Base-by-base conservation (phyloP, 1,140 invertebrate genomes). In the Heliconius nattereri region DNA sequence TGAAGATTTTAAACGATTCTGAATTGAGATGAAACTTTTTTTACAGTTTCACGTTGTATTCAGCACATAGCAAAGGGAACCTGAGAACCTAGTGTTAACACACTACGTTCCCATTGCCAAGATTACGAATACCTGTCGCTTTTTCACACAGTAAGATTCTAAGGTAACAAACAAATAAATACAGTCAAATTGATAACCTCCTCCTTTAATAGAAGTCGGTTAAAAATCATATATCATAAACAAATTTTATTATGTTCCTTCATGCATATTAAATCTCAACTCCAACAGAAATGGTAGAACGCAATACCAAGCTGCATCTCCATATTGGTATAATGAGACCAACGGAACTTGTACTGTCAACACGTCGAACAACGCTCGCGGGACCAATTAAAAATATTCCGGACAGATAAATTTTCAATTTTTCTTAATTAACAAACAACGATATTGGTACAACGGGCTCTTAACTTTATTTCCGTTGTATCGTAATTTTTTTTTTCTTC, bases 321-420 rank as follows among this genome's bases (percentile, higher is more conserved):
- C 71, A 73, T 45, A 73, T 73, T 73, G 35, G 71, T 29, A 73
- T 73, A 23, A 73, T 73, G 35, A 73, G 40, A 73, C 40, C 35
- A 40, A 73, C 71, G 40, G 35, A 35, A 73, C 3, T 73, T 73
- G 71, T 37, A 35, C 40, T 73, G 71, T 73, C 40, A 57, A 57
- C 54, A 57, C 54, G 54, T 57, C 52, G 78, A 40, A 23, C 73
- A 75, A 9, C 54, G 74, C 75, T 72, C 78, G 52, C 66, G 70
- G 40, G 29, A 74, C 78, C 78, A 80, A 80, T 80, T 80, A 80
- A 80, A 76, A 70, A 74, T 72, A 78, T 60, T 54, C 23, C 71
- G 77, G 72, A 78, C 40, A 74, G 23, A 78, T 73, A 73, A 73
- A 45, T 71, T 49, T 71, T 37, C 54, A 77, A 71, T 71, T 52